A percentile compares a stretch with the other conserved stretches of the same genome.
These are phyloP conservation scores for Python bivittatus DNA, from an alignment of 2,113 vertebrate genomes.

Conservation along the genomic window DNA sequence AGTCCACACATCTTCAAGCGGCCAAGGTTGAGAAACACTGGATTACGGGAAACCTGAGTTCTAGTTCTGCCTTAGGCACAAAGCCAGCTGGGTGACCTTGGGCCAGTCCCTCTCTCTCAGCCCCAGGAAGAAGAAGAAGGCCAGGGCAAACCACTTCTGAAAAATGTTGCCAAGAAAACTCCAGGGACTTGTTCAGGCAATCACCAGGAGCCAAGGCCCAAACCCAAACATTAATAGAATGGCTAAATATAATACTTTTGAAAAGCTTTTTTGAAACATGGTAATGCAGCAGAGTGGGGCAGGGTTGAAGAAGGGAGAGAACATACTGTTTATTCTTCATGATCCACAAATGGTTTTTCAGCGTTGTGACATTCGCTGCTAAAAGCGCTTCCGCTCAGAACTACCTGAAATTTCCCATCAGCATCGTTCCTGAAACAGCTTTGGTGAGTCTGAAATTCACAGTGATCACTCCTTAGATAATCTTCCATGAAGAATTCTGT, in stretches of 20 bases:
- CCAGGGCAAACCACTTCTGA: background rate
- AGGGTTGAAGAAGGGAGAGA: background rate
- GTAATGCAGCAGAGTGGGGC: background rate
- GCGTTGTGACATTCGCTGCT: constrained; percentile 4
- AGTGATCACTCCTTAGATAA: background rate
- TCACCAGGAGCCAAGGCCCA: too few species aligned
- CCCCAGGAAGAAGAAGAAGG: background rate
- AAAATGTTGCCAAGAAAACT: background rate
- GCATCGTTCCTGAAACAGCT: background rate
- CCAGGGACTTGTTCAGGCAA: background rate
- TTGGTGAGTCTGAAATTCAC: background rate
- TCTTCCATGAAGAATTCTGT: background rate
- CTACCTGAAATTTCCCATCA: constrained; percentile 25
- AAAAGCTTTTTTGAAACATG: too few species aligned
- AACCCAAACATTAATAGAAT: too few species aligned
- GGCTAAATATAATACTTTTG: too few species aligned
- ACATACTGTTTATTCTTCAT: background rate
- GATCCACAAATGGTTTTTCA: background rate
- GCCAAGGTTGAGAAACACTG: too few species aligned
- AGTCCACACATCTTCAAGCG: too few species aligned
- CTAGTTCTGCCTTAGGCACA: background rate
- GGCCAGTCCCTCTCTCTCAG: background rate
- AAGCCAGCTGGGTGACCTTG: background rate
- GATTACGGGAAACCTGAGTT: background rate
- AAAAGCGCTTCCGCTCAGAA: background rate